A percentile compares a stretch with the other conserved stretches of the same genome.
These are phyloP conservation scores for Nerophis lumbriciformis DNA, from an alignment of 2,113 vertebrate species.

Conservation along the genomic window DNA sequence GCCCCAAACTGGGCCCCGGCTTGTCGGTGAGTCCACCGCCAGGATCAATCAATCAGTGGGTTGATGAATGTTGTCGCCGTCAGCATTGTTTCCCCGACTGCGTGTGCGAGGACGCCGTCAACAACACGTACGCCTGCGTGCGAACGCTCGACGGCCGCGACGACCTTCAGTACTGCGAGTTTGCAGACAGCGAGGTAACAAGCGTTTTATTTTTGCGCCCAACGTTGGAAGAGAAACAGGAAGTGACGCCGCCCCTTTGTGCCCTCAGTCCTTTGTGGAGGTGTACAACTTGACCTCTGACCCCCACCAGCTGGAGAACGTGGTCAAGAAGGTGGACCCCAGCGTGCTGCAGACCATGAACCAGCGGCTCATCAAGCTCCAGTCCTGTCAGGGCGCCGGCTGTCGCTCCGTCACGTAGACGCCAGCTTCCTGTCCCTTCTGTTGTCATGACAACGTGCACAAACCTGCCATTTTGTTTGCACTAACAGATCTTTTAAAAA, in stretches of 20 bases:
- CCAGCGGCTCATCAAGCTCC: constrained; percentile 74
- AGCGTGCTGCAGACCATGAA: constrained; percentile 72
- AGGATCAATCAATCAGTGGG: neutral
- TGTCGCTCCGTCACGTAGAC: constrained; percentile 48
- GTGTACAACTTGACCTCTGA: constrained; percentile 73
- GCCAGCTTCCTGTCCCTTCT: too few species aligned
- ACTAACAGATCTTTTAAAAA: neutral
- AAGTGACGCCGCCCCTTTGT: neutral
- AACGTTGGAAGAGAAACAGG: neutral
- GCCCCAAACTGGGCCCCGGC: constrained; percentile 72
- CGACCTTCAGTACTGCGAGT: constrained; percentile 79
- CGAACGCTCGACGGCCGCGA: constrained; percentile 46
- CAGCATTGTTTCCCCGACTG: constrained; percentile 79
- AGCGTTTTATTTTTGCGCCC: too few species aligned
- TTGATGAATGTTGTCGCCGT: neutral
- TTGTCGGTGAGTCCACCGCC: constrained; percentile 63
- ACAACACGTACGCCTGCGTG: constrained; percentile 80
- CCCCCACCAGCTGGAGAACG: constrained; percentile 75
- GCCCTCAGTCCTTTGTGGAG: constrained; percentile 68
- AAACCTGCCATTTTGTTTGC: neutral
- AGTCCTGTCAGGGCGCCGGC: constrained; percentile 66
- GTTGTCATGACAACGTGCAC: too few species aligned
- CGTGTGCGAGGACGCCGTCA: constrained; percentile 75
- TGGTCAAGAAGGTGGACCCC: constrained; percentile 75
- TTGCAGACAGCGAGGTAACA: constrained; percentile 68